Conservation (phyloP, 2,113 vertebrate genomes). For the Tenebrosternarchus preto region DNA sequence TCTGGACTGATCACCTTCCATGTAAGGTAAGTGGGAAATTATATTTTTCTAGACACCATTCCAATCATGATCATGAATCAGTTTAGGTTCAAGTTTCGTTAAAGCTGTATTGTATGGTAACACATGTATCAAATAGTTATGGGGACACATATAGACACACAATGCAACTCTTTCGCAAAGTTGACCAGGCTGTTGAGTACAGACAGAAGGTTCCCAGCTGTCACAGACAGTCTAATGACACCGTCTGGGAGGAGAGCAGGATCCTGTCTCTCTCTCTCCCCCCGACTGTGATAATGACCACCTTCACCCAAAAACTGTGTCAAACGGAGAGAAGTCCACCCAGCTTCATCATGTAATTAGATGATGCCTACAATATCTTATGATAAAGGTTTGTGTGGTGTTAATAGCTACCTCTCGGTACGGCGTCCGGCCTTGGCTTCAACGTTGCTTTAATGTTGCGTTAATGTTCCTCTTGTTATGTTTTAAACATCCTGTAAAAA, state of each 20-base stretch:
- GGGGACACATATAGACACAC: conserved; percentile 16
- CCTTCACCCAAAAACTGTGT: conserved; percentile 74
- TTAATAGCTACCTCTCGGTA: conserved; percentile 79
- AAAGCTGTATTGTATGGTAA: too few species aligned
- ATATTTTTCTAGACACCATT: too few species aligned
- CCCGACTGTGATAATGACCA: conserved; percentile 84
- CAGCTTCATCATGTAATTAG: conserved; percentile 82
- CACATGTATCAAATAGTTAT: too few species aligned
- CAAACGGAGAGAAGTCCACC: conserved; percentile 73
- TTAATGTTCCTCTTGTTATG: conserved; percentile 45
- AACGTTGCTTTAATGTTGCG: conserved; percentile 27
- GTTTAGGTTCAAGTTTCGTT: too few species aligned
- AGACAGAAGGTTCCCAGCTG: conserved; percentile 56
- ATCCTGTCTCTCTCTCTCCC: conserved; percentile 58
- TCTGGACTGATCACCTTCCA: too few species aligned
- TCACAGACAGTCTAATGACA: conserved; percentile 79
- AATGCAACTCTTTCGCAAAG: neutral
- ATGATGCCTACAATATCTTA: conserved; percentile 76
- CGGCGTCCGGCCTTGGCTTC: conserved; percentile 67
- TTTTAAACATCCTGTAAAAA: conserved; percentile 56
- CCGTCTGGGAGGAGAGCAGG: conserved; percentile 77
- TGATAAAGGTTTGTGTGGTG: conserved; percentile 82
- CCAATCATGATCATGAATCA: neutral
- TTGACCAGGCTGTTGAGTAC: conserved; percentile 37
- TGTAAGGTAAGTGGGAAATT: too few species aligned